Base-by-base conservation (phyloP, 2,888 invertebrate species). In the Morinoia aosen region DNA sequence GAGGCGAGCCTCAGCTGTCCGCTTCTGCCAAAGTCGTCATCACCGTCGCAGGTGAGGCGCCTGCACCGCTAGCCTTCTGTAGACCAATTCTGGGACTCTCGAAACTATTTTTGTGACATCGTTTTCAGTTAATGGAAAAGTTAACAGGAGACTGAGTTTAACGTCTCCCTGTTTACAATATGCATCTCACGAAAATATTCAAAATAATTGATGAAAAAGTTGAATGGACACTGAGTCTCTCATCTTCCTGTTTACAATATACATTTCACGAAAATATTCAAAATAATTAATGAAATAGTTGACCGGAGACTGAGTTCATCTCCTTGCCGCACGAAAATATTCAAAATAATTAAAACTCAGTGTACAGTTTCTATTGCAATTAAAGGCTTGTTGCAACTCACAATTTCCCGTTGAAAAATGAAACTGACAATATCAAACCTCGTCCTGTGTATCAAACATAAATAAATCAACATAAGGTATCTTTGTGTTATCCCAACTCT, bases 41-140 rank as follows among this genome's bases (percentile, higher is more conserved):
- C 95, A 97, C 98, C 12, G 97, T 99, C 33, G 98, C 98, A 14
- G 99, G 99, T 97, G 98, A 99, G 95, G 99, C 19, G 90, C 14
- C 90, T 2, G 61, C 33, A 10, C 25, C 76, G 10, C 16, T 33
- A 76, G 76, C 76, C 33, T 76, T 33, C 16, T 99, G 96, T 99
- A 99, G 98, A 98, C 3, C 25, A 76, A 14, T 76, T 76, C 8
- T 10, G 33, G 8, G 33, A 76, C 25, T 2, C 76, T 10, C 33
- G 16, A 12, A 61, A 61, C 7, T 10, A 33, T 76, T 76, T 33
- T 76, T 33, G 8, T 76, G 76, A 33, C 19, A 76, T 48, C 48
- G 2, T 48, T 48, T 48, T 25, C 25, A 76, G 25, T 76, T 1
- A 1, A 76, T 19, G 76, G 25, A 33, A 8, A 33, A 76, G 19